Evolutionary conservation across 2,113 vertebrate genomes (phyloP), one percentile per base, ranked within the genome.

Genomic region (Tetrax tetrax): DNA sequence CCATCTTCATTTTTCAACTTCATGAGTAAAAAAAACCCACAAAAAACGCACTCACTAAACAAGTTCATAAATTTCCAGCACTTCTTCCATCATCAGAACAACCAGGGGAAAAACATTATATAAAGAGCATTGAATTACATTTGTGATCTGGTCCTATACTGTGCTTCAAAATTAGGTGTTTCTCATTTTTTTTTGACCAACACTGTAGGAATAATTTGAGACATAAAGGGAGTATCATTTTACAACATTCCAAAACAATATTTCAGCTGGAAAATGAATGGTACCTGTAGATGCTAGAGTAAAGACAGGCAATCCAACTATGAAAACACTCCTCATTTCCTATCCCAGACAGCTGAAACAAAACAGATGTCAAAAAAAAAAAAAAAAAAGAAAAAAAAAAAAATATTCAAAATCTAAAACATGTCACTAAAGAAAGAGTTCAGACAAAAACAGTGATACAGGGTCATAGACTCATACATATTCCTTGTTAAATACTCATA

Each of bases 211-310:
- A 92, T 75, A 90, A 89, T 91, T 83, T 78, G 53, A 84, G 78
- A 78, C 77, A 85, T 89, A 79, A 80, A 79, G 90, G 83, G 92
- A 95, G 29, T 96, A 96, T 97, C 89, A 66, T 27, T 92, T 97
- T 96, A 87, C 87, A 76, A 31, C 83, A 87, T 96, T 96, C 83
- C 83, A 80, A 95, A 96, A 23, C 65, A 95, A 60, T 76, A 79
- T 92, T 96, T 96, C 83, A 80, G 53, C 61, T 57, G 69, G 81
- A 90, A 93, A 92, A 92, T 71, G 14, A 94, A 95, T n/a, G 69
- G 45, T 79, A 91, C 61, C 65, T 41, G 14, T 93, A 91, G 83
- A 79, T 47, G 63, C 23, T 79, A 72, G 54, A 83, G 28, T 43
- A 80, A 93, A 85, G 89, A 84, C 87, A 95, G n/a, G 70, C 89